These are phyloP conservation scores for Beris chalybata DNA, from an alignment of 2,888 invertebrate species.

Conservation along the genomic window DNA sequence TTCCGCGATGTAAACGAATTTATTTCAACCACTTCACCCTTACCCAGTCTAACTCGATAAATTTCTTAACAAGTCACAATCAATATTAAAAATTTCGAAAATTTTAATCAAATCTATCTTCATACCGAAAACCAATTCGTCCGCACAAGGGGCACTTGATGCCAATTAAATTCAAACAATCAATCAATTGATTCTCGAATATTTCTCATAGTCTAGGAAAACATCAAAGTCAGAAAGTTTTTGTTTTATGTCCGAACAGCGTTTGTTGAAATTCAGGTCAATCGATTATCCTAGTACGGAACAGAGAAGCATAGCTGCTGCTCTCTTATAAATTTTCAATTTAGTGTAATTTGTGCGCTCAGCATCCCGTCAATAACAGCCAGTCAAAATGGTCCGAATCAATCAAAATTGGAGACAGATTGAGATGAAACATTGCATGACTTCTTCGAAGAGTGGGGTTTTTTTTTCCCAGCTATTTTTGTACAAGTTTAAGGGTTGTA, in stretches of 20 bases:
- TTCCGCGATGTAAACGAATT: too few species aligned
- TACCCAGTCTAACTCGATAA: background rate
- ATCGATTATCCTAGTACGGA: constrained; percentile 12
- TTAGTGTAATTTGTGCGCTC: constrained; percentile 20
- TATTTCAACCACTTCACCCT: too few species aligned
- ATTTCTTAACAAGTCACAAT: background rate
- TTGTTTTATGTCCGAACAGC: background rate
- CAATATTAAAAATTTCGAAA: background rate
- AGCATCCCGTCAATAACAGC: constrained; percentile 21
- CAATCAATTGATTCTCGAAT: constrained; percentile 25
- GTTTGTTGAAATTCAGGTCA: constrained; percentile 14
- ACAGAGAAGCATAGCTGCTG: background rate
- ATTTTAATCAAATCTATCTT: background rate
- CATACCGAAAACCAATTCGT: constrained; percentile 13
- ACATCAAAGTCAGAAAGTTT: constrained; percentile 21
- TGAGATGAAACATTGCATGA: constrained; percentile 17
- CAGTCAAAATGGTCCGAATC: constrained; percentile 19
- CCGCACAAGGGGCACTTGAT: constrained; percentile 25
- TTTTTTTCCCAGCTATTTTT: too few species aligned
- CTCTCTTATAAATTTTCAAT: constrained; percentile 23
- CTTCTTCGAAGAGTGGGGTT: background rate
- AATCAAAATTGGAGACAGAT: constrained; percentile 26
- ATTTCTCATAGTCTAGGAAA: background rate
- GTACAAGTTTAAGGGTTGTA: too few species aligned
- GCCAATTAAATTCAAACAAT: constrained; percentile 28